Evolutionary conservation across 2,113 vertebrate species (phyloP).

Genomic region (Ailuropoda melanoleuca): DNA sequence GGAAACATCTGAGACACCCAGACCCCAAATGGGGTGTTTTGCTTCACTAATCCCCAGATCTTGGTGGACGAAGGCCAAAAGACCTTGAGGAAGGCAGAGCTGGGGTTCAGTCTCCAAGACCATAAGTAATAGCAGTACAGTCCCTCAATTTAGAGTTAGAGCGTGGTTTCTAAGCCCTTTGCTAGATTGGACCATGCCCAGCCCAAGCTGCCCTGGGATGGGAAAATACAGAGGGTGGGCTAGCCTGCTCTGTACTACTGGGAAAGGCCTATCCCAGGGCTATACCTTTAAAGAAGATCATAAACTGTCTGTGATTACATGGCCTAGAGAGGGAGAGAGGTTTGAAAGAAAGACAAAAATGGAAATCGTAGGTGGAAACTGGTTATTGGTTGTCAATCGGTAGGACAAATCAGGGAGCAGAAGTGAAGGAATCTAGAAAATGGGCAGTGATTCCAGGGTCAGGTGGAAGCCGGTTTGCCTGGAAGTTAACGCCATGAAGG

Average conservation of each 20-base stretch:
- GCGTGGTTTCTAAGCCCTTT: not conserved
- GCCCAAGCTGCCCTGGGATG: not conserved
- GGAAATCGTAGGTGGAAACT: not conserved
- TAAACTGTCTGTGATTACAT: not conserved
- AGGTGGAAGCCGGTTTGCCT: not conserved
- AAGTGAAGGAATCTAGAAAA: not conserved
- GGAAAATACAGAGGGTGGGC: not conserved
- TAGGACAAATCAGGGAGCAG: not conserved
- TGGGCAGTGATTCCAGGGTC: not conserved
- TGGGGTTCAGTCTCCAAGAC: not conserved
- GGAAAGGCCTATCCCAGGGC: not conserved
- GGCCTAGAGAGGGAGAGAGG: not conserved
- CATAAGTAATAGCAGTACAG: not conserved
- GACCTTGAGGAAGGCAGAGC: not conserved
- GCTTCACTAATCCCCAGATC: conserved; percentile 53
- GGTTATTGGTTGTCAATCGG: not conserved
- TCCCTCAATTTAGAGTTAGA: not conserved
- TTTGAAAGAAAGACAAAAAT: not conserved
- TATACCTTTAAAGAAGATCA: not conserved
- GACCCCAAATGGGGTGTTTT: conserved; percentile 50
- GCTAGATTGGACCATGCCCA: not conserved
- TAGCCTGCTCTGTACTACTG: not conserved
- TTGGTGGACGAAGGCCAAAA: not conserved
- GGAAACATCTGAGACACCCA: conserved; percentile 71
- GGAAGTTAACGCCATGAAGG: not conserved